A percentile compares a stretch with the other conserved stretches of the same genome.
Evolutionary conservation across 2,888 invertebrate species (phyloP).

Genomic region (Eurytoma californica): DNA sequence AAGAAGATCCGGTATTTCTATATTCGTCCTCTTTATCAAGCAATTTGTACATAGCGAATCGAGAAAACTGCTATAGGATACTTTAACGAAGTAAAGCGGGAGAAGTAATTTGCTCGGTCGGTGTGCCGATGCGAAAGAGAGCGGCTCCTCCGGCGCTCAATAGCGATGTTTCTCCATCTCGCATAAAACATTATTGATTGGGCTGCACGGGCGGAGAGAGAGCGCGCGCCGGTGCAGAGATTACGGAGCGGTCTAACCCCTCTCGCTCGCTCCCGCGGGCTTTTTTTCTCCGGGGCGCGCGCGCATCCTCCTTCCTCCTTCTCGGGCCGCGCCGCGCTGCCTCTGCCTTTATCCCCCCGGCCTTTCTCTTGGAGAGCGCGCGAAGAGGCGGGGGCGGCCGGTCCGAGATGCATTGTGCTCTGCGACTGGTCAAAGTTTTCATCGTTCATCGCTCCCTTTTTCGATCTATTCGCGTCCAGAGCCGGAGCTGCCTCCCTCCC

Average conservation of each 20-base stretch:
- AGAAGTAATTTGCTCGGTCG: background rate
- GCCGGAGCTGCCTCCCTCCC: background rate
- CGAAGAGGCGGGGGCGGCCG: conserved; percentile 58
- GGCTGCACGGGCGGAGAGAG: conserved; percentile 51
- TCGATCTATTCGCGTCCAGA: conserved; percentile 47
- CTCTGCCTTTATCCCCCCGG: conserved; percentile 34
- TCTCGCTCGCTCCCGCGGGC: conserved; percentile 11
- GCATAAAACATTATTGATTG: conserved; percentile 73
- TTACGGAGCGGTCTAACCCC: conserved; percentile 24
- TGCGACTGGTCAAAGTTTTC: conserved; percentile 66
- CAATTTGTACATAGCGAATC: too few relatives aligned
- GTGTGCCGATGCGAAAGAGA: background rate
- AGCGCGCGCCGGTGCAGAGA: conserved; percentile 13
- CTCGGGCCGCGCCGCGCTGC: conserved; percentile 48
- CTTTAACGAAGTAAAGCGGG: too few relatives aligned
- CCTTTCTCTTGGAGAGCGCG: conserved; percentile 49
- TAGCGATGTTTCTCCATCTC: conserved; percentile 40
- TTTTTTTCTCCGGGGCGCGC: conserved; percentile 16
- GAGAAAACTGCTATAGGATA: too few relatives aligned
- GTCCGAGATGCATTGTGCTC: conserved; percentile 70
- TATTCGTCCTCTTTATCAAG: too few relatives aligned
- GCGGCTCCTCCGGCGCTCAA: conserved; percentile 3
- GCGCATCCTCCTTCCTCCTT: conserved; percentile 40
- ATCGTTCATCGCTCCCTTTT: conserved; percentile 61
- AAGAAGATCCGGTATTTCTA: background rate